Base-by-base conservation (phyloP, 2,113 vertebrate genomes). In the Petaurus breviceps region DNA sequence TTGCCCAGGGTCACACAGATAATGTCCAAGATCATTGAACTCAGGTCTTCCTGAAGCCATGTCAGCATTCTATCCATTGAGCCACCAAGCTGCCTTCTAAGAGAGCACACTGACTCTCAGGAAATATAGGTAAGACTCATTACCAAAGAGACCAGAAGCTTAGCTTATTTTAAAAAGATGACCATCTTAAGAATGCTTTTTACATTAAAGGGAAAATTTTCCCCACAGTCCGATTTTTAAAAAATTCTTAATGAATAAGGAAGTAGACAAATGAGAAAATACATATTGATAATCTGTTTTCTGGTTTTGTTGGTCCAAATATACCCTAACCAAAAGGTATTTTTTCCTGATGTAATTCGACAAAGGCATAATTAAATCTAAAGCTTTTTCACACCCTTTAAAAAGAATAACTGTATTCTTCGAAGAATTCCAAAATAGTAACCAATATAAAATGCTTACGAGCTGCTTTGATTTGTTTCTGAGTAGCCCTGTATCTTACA, bases 381-480 rank as follows among this genome's bases (percentile, higher is more conserved):
- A 26, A 96, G 24, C 3, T 61, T 3, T 10, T 94, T 6, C 31
- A 57, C 11, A 91, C 46, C 23, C 94, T 94, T 95, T 53, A 46
- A 96, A 96, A 94, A 95, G 61, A 43, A 61, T 89, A 92, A 92
- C 23, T 25, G 91, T 51, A 84, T 95, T 93, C 24, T 93, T 43
- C 51, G 68, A 51, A 94, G 92, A 90, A 93, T 61, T 95, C 95
- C 91, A 96, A 96, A 97, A 52, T 89, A 90, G 92, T 25, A 53
- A 31, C 28, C 28, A 68, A 91, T 51, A 14, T 12, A 55, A 95
- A 95, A 93, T 97, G 99, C 99, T 99, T 98, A 99, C 99, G 99
- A 90, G 99, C 99, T 98, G 99, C 99, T 99, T 99, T 99, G 98
- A 99, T 99, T 98, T 99, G 99, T 97, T 99, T 99, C 98, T 99